phyloP scores from a whole-genome alignment of 2,113 vertebrate species.

The Onychorhynchus coronatus region DNA sequence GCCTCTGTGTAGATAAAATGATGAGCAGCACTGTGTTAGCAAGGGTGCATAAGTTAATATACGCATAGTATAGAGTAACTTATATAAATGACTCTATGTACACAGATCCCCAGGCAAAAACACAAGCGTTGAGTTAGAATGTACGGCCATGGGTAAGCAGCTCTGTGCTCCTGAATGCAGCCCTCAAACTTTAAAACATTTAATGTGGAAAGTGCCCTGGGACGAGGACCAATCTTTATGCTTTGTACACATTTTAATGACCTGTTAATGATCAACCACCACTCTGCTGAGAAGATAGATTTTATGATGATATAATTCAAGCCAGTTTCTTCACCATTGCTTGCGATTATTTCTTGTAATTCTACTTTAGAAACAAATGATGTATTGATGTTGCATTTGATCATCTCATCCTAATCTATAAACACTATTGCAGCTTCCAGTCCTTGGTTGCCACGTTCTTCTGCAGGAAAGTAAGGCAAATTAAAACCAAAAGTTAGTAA shows the following conservation, averaged over 20 bases:
- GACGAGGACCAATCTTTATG: slow-evolving; percentile 26
- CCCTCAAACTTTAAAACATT: not conserved
- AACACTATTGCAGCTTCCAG: not conserved
- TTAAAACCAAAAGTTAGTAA: not conserved
- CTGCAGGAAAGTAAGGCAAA: not conserved
- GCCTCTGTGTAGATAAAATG: not conserved
- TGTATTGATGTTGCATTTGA: not conserved
- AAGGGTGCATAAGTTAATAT: not conserved
- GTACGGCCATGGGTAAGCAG: not conserved
- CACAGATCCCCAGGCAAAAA: not conserved
- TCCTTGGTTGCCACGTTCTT: not conserved
- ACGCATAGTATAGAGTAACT: not conserved
- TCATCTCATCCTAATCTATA: not conserved
- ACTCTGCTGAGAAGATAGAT: not conserved
- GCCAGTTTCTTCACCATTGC: not conserved
- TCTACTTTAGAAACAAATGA: not conserved
- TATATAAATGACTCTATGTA: not conserved
- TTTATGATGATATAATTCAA: not conserved
- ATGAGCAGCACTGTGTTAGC: not conserved
- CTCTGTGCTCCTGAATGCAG: not conserved
- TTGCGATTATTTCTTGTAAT: not conserved
- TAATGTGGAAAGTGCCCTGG: slow-evolving; percentile 59
- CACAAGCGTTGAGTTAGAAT: not conserved
- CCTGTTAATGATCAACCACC: slow-evolving; percentile 46
- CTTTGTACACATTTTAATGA: slow-evolving; percentile 42